These are phyloP conservation scores for Xestia sexstrigata DNA, from an alignment of 2,888 invertebrate genomes.

Conservation along the genomic window DNA sequence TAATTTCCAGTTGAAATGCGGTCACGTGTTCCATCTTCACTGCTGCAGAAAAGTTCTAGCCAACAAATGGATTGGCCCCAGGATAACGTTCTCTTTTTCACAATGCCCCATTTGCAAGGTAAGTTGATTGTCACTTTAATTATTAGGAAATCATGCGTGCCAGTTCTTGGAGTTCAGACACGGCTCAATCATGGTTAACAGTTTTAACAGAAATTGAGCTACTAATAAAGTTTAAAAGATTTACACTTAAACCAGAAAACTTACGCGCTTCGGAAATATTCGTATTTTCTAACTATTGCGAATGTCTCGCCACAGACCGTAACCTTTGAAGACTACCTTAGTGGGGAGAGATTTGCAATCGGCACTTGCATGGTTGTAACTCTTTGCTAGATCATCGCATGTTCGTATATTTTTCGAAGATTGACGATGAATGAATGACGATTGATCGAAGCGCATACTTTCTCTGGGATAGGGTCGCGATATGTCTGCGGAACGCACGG, in stretches of 20 bases:
- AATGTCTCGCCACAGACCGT: too few species aligned
- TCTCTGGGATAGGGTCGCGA: not conserved
- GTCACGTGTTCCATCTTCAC: slow-evolving; percentile 98
- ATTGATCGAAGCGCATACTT: not conserved
- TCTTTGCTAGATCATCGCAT: not conserved
- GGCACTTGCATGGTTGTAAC: not conserved
- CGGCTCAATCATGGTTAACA: not conserved
- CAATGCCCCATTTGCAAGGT: slow-evolving; percentile 99
- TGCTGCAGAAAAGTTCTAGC: slow-evolving; percentile 96
- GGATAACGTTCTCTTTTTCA: slow-evolving; percentile 98
- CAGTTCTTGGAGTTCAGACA: not conserved
- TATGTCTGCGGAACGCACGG: too few species aligned
- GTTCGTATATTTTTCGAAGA: not conserved
- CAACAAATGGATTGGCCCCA: slow-evolving; percentile 98
- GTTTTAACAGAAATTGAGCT: not conserved
- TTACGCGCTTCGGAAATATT: not conserved
- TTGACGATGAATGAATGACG: not conserved
- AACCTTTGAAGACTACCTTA: not conserved
- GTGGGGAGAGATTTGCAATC: not conserved
- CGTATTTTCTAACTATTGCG: not conserved
- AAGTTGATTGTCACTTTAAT: slow-evolving; percentile 61
- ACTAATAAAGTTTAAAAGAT: not conserved
- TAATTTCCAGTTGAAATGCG: slow-evolving; percentile 94
- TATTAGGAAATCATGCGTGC: not conserved
- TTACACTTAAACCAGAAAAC: not conserved